phyloP scores from a whole-genome alignment of 2,888 invertebrate species.

The Gymnocheta viridis region DNA sequence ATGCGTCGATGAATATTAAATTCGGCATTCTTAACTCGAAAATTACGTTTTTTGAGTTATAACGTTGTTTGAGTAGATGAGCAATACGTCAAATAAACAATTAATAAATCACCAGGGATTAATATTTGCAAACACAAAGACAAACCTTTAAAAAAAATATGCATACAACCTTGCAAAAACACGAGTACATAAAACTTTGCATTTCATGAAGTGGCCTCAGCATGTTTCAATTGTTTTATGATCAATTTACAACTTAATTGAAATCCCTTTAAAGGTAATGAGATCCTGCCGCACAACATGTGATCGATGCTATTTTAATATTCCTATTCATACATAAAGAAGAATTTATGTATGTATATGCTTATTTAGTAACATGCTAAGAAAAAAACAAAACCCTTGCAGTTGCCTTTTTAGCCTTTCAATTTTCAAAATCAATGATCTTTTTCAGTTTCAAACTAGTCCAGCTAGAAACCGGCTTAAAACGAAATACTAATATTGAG shows the following conservation, averaged over 20 bases:
- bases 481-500: slow-evolving; percentile 45
- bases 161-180: background rate
- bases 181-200: background rate
- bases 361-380: background rate
- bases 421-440: slow-evolving; percentile 64
- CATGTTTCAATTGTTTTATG: slow-evolving; percentile 74
- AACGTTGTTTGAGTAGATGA: no score
- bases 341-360: background rate
- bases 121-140: background rate
- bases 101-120: no score
- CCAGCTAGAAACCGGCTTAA: slow-evolving; percentile 22
- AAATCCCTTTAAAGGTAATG: slow-evolving; percentile 80
- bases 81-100: no score
- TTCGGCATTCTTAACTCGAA: no score
- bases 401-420: slow-evolving; percentile 69
- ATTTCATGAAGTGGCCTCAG: slow-evolving; percentile 51
- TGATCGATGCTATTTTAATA: slow-evolving; percentile 18
- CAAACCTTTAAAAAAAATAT: background rate
- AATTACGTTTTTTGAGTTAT: no score
- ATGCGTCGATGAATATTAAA: no score
- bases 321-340: slow-evolving; percentile 9
- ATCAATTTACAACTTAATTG: slow-evolving; percentile 80
- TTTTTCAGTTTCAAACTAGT: slow-evolving; percentile 52
- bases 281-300: slow-evolving; percentile 71
- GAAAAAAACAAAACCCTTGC: slow-evolving; percentile 57